Percentiles rank a stretch among this genome's conserved stretches.
phyloP scores from a whole-genome alignment of 2,113 vertebrate species.

The Menidia beryllina region DNA sequence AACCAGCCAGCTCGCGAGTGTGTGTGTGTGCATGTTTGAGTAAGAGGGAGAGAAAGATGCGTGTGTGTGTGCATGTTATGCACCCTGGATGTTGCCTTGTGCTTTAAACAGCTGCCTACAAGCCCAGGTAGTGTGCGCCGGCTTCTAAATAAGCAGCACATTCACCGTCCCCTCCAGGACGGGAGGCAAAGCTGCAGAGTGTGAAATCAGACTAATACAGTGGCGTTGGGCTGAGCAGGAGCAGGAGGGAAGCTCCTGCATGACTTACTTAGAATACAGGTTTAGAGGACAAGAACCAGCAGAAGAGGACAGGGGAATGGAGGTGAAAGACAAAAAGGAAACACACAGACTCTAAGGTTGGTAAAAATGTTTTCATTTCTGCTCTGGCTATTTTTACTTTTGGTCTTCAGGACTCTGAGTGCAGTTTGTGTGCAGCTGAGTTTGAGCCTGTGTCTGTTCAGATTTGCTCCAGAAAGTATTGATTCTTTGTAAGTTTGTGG shows the following conservation, averaged over 20 bases:
- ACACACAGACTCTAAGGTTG: slow-evolving; percentile 83
- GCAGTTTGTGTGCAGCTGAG: slow-evolving; percentile 63
- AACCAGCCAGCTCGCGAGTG: slow-evolving; percentile 65
- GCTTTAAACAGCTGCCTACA: slow-evolving; percentile 84
- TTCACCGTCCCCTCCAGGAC: slow-evolving; percentile 85
- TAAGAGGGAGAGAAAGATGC: slow-evolving; percentile 49
- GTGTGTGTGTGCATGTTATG: slow-evolving; percentile 77
- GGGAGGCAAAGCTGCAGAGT: slow-evolving; percentile 83
- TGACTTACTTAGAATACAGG: slow-evolving; percentile 78
- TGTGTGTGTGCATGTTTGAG: slow-evolving; percentile 60
- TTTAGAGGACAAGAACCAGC: slow-evolving; percentile 78
- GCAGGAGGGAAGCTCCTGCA: slow-evolving; percentile 77
- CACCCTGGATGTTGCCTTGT: slow-evolving; percentile 85
- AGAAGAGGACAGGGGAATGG: slow-evolving; percentile 78
- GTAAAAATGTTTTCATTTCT: slow-evolving; percentile 73
- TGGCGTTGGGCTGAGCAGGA: slow-evolving; percentile 78
- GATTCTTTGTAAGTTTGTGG: slow-evolving; percentile 85
- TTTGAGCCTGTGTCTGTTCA: slow-evolving; percentile 69
- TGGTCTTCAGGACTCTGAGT: slow-evolving; percentile 63
- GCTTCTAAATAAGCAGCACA: slow-evolving; percentile 86
- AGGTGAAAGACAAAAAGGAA: slow-evolving; percentile 72
- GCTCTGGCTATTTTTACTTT: slow-evolving; percentile 64
- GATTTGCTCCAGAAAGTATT: slow-evolving; percentile 81
- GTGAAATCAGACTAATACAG: slow-evolving; percentile 86
- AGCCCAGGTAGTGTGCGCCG: slow-evolving; percentile 82